phyloP scores from a whole-genome alignment of 2,888 invertebrate genomes.

The Oscheius sp. region DNA sequence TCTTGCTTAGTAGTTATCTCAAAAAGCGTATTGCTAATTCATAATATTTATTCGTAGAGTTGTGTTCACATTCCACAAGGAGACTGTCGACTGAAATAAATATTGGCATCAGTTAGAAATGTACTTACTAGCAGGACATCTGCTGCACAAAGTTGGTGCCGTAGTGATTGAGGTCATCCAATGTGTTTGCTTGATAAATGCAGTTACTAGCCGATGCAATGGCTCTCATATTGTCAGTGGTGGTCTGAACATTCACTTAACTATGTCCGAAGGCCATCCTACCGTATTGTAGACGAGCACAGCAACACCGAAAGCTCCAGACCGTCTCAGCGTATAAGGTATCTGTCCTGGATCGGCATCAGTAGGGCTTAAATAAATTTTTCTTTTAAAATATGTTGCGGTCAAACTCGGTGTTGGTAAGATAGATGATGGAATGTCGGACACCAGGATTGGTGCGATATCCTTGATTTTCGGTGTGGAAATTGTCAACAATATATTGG shows the following conservation, averaged over 20 bases:
- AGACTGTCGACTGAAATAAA: conserved; percentile 4
- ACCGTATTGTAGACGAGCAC: conserved; percentile 49
- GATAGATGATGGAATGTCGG: conserved; percentile 60
- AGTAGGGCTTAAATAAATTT: conserved; percentile 50
- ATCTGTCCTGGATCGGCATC: conserved; percentile 55
- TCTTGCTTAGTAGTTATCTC: too few relatives aligned
- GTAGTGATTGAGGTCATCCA: conserved; percentile 47
- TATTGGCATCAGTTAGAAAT: background rate
- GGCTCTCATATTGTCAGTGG: background rate
- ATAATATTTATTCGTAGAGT: conserved; percentile 15
- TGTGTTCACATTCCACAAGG: conserved; percentile 27
- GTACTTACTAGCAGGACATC: conserved; percentile 55
- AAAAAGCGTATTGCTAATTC: background rate
- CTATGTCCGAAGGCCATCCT: background rate
- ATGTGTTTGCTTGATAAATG: conserved; percentile 43
- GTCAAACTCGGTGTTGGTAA: conserved; percentile 56
- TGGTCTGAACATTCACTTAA: background rate
- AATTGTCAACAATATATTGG: conserved; percentile 46
- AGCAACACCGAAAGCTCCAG: conserved; percentile 56
- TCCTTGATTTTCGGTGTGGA: conserved; percentile 44
- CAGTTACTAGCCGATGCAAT: conserved; percentile 35
- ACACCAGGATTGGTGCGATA: conserved; percentile 45
- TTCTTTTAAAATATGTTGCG: background rate
- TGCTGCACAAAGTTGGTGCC: conserved; percentile 55
- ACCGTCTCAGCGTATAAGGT: conserved; percentile 41